A percentile compares a stretch with the other conserved stretches of the same genome.
Conservation (phyloP, 2,888 invertebrate genomes). For the Thysanoteuthis rhombus region DNA sequence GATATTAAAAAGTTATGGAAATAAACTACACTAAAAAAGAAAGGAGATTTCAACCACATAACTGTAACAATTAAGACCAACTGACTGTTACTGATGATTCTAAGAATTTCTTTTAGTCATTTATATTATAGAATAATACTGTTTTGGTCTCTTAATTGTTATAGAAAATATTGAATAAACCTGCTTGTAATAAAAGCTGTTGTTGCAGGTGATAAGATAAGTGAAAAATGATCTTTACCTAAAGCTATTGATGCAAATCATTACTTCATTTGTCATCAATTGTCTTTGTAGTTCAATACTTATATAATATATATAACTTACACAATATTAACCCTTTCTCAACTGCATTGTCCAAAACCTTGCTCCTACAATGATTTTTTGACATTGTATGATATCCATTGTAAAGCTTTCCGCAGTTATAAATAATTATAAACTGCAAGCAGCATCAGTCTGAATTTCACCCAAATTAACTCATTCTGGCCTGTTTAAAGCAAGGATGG, state of each 20-base stretch:
- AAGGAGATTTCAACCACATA: background rate
- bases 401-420: no score
- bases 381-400: no score
- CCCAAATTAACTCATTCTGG: no score
- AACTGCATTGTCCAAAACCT: no score
- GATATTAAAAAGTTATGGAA: background rate
- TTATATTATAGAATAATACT: background rate
- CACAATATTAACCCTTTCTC: no score
- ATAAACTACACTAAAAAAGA: background rate
- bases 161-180: background rate
- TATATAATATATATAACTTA: no score
- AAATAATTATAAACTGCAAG: no score
- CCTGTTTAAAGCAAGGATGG: no score
- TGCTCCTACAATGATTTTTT: no score
- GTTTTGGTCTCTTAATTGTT: background rate
- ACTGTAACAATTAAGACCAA: no score
- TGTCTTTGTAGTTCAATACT: background rate
- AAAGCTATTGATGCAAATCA: background rate
- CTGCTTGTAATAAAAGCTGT: background rate
- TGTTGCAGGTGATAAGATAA: background rate
- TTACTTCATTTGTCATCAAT: background rate
- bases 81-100: background rate
- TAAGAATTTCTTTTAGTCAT: background rate
- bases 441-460: no score
- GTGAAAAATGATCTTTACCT: background rate